phyloP scores from a whole-genome alignment of 2,888 invertebrate genomes.

The Osmoderma eremita region DNA sequence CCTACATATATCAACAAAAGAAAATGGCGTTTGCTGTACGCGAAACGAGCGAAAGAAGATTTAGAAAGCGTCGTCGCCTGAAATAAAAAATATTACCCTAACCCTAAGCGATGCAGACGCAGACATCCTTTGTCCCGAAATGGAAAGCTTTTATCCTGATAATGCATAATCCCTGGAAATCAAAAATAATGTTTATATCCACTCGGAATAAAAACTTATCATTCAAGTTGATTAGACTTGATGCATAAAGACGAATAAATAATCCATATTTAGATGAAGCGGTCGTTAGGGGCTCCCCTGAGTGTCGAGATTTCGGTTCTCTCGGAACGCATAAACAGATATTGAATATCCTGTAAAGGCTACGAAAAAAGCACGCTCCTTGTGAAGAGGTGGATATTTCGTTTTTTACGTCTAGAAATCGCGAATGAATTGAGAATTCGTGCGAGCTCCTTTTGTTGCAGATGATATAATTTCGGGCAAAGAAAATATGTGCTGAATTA shows the following conservation, averaged over 20 bases:
- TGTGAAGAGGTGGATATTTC: neutral
- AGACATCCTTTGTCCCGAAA: conserved; percentile 42
- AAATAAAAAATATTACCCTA: conserved; percentile 43
- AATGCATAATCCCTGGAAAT: conserved; percentile 54
- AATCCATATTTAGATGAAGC: conserved; percentile 62
- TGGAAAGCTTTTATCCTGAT: conserved; percentile 49
- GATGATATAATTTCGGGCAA: no score
- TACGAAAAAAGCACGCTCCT: conserved; percentile 5
- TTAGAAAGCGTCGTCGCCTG: conserved; percentile 27
- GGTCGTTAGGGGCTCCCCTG: conserved; percentile 59
- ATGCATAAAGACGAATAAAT: conserved; percentile 61
- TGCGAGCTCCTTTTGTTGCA: no score
- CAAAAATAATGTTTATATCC: conserved; percentile 60
- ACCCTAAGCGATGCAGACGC: conserved; percentile 32
- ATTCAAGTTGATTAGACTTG: conserved; percentile 62
- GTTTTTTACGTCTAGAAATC: conserved; percentile 1
- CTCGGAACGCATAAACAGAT: conserved; percentile 44
- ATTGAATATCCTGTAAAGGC: conserved; percentile 42
- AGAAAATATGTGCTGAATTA: no score
- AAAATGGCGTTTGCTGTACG: neutral
- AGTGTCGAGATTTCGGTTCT: conserved; percentile 53
- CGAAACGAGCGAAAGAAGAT: conserved; percentile 30
- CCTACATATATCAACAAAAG: neutral
- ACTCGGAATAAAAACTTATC: conserved; percentile 59
- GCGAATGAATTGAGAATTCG: conserved; percentile 1